Evolutionary conservation across 2,888 invertebrate species (phyloP), one percentile per base, ranked within the genome.

Genomic region (Phortica okadai): DNA sequence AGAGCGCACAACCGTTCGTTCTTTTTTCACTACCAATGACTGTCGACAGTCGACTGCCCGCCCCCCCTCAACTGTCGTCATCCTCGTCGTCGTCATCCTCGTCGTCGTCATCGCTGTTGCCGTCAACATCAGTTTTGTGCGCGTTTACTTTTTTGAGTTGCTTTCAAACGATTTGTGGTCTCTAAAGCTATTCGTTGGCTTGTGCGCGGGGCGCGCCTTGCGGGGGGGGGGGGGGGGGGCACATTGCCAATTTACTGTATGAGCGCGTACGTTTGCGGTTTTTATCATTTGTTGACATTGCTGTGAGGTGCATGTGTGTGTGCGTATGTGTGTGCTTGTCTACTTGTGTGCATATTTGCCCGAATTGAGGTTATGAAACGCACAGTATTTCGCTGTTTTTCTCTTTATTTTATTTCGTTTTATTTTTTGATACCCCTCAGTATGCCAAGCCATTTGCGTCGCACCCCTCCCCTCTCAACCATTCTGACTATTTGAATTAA

Each of bases 271-370:
- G 44, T 74, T 59, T 74, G 73, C 25, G 73, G 73, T 74, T 74
- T 62, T 58, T 62, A 74, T 74, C 62, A 62, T 74, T 62, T 62
- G 73, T 74, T 74, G 73, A 62, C 73, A 74, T 62, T 59, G 25
- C 45, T 14, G 73, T n/a, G n/a, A 76, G 33, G 62, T 67, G 25
- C 33, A 62, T 21, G 69, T 50, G 25, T 67, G 73, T 74, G 45
- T 69, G 62, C 74, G 73, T 45, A 70, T 42, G 56, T 6, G 58
- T 54, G 64, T 59, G 73, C n/a, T 54, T 25, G 66, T 74, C 62
- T 70, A 70, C 73, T 54, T 74, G 58, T 75, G 33, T 74, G 56
- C 33, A 33, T 33, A 5, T 33, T 33, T 33, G 62, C 42, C 58
- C 56, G 16, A 56, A 56, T 16, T 56, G 56, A 14, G n/a, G 16